Percentiles rank a stretch among this genome's conserved stretches.
Conservation (phyloP, 92 coral and sea anemone genomes). For the Porites divaricata region DNA sequence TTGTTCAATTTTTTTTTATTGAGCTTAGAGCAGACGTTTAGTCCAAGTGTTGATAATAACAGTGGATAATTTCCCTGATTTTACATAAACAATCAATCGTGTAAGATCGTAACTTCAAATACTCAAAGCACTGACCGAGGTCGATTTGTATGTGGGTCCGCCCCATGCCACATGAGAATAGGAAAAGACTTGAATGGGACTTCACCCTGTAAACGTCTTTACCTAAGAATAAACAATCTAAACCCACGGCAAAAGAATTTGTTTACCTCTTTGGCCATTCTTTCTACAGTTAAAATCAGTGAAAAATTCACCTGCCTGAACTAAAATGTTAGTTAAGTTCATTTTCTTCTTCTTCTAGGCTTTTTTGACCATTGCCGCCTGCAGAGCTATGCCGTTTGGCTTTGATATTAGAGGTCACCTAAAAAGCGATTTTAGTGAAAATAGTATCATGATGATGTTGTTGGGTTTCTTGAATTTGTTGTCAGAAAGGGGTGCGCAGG, state of each 20-base stretch:
- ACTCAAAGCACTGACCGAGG: neutral
- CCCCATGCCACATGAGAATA: neutral
- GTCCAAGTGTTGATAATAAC: constrained; percentile 27
- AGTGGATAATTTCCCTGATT: constrained; percentile 26
- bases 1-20: neutral
- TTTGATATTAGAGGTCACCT: neutral
- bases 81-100: constrained; percentile 32
- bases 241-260: neutral
- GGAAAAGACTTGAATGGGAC: neutral
- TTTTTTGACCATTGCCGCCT: no score
- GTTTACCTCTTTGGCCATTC: no score
- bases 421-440: no score
- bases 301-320: no score
- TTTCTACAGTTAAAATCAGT: no score
- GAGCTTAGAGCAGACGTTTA: neutral
- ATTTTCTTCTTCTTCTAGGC: no score
- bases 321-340: no score
- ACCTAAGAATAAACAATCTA: neutral
- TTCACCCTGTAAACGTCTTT: constrained; percentile 3
- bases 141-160: neutral
- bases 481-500: neutral
- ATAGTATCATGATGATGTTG: no score
- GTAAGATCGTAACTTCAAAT: neutral
- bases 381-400: no score
- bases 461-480: neutral